Percentiles rank a stretch among this genome's conserved stretches.
These are phyloP conservation scores for Dynastes grantii DNA, from an alignment of 2,888 invertebrate species.

Conservation along the genomic window DNA sequence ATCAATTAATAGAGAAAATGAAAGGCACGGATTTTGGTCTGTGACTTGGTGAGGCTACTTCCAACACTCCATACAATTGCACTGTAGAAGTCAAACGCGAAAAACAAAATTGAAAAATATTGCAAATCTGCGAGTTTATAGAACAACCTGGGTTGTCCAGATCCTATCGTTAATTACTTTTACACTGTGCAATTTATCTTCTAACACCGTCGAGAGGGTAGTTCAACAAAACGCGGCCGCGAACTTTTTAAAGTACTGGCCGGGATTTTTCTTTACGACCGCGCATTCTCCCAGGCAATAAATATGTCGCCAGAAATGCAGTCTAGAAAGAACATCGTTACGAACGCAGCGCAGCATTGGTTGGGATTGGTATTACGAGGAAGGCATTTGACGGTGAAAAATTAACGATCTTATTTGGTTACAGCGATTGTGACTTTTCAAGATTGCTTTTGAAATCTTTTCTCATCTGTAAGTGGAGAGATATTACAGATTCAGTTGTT, in stretches of 20 bases:
- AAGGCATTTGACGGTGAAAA: no score
- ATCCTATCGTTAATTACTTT: neutral
- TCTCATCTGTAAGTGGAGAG: no score
- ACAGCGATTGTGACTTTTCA: no score
- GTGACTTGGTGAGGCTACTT: no score
- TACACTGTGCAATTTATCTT: neutral
- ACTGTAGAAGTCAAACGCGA: no score
- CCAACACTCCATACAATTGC: no score
- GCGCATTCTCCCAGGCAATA: conserved; percentile 3
- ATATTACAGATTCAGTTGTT: no score
- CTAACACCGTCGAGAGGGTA: neutral
- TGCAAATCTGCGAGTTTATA: neutral
- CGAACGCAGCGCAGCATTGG: neutral
- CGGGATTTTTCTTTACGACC: conserved; percentile 2
- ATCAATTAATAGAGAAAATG: no score
- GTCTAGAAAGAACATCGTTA: neutral
- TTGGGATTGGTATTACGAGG: neutral
- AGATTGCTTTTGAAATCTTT: no score
- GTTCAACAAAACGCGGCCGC: neutral
- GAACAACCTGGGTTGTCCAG: neutral
- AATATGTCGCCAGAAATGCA: neutral
- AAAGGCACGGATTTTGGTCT: no score
- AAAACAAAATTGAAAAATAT: neutral
- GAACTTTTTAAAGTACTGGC: conserved; percentile 1
- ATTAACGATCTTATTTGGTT: no score